Evolutionary conservation across 2,797 vertebrate genomes (phyloP).

Genomic region (Silurus lanzhouensis): DNA sequence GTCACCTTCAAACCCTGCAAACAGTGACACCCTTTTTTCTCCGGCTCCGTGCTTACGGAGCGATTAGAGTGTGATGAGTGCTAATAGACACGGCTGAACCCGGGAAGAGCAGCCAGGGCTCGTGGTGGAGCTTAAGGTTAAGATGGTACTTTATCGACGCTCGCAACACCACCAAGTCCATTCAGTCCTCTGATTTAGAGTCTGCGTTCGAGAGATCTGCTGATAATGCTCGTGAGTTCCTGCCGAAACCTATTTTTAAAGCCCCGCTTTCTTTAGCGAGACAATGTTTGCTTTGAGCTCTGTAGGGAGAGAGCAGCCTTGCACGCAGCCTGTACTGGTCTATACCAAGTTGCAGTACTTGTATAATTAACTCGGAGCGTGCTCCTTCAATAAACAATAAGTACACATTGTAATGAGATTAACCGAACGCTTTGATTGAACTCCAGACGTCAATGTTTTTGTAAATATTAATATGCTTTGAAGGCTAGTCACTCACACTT

Average conservation of each 20-base stretch:
- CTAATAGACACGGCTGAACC: constrained; percentile 47
- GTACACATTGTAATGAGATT: constrained; percentile 33
- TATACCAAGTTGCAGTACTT: constrained; percentile 2
- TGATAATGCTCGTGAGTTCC: background rate
- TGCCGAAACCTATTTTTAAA: constrained; percentile 27
- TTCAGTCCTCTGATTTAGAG: constrained; percentile 15
- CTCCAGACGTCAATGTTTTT: background rate
- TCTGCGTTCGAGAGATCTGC: background rate
- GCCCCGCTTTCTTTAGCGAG: background rate
- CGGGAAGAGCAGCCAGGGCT: constrained; percentile 25
- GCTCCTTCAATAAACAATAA: constrained; percentile 29
- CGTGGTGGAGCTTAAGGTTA: constrained; percentile 37
- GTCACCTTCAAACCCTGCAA: constrained; percentile 72
- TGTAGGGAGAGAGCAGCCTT: constrained; percentile 2
- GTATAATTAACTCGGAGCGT: constrained; percentile 29
- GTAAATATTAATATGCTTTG: constrained; percentile 39
- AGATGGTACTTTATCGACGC: constrained; percentile 37
- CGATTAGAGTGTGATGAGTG: constrained; percentile 49
- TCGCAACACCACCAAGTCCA: constrained; percentile 9
- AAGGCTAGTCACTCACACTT: constrained; percentile 34
- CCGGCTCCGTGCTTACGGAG: constrained; percentile 47
- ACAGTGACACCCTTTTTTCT: constrained; percentile 51
- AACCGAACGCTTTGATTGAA: constrained; percentile 5
- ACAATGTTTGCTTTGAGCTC: constrained; percentile 28
- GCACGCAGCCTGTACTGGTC: background rate